Evolutionary conservation across 2,113 vertebrate genomes (phyloP).

Genomic region (Bostrychus sinensis): DNA sequence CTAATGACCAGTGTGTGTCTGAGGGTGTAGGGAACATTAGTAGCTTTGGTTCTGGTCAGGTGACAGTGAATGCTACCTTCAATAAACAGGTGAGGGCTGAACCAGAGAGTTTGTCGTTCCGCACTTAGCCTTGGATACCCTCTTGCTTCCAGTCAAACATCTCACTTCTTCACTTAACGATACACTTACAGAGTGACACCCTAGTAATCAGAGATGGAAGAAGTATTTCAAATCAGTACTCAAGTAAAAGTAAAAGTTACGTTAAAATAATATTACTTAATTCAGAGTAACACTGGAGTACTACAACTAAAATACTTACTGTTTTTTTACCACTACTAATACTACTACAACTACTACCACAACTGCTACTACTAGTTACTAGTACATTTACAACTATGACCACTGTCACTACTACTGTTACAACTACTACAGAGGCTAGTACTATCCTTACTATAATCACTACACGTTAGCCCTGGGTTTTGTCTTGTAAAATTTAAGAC

Average conservation of each 20-base stretch:
- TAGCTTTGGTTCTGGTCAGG: slow-evolving; percentile 55
- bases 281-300: too few relatives aligned
- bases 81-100: slow-evolving; percentile 56
- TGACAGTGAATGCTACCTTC: slow-evolving; percentile 63
- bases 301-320: too few relatives aligned
- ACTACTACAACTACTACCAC: background rate
- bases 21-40: slow-evolving; percentile 35
- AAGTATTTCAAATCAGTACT: too few relatives aligned
- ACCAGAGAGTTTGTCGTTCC: slow-evolving; percentile 33
- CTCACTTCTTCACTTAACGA: slow-evolving; percentile 51
- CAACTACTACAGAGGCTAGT: too few relatives aligned
- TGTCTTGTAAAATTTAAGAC: too few relatives aligned
- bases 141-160: slow-evolving; percentile 57
- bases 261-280: too few relatives aligned
- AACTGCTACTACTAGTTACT: background rate
- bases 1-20: slow-evolving; percentile 24
- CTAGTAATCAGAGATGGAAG: too few relatives aligned
- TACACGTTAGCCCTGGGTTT: too few relatives aligned
- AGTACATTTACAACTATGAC: too few relatives aligned
- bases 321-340: background rate
- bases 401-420: too few relatives aligned
- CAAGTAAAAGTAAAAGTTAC: background rate
- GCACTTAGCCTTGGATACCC: slow-evolving; percentile 26
- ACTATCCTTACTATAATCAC: too few relatives aligned
- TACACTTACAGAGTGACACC: slow-evolving; percentile 60